phyloP scores from a whole-genome alignment of 2,113 vertebrate genomes.

The Hystrix cristata region DNA sequence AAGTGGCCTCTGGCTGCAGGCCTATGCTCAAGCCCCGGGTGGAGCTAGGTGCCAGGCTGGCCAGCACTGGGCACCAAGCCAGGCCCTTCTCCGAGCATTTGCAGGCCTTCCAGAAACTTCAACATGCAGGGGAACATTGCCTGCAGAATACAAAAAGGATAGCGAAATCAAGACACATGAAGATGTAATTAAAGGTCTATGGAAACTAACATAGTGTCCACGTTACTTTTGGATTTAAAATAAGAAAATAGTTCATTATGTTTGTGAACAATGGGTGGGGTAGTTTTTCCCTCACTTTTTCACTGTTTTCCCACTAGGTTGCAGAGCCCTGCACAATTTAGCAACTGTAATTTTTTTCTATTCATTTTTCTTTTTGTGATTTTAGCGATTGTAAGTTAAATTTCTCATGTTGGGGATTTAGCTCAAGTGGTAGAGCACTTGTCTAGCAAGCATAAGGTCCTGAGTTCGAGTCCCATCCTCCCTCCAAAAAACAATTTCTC shows the following conservation, averaged over 20 bases:
- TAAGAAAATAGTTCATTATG: not conserved
- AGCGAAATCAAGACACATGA: not conserved
- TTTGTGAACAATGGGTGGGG: not conserved
- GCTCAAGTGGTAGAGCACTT: too few species aligned
- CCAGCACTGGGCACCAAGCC: not conserved
- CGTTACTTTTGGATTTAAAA: constrained; percentile 13
- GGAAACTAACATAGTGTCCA: not conserved
- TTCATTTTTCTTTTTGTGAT: not conserved
- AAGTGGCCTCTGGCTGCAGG: not conserved
- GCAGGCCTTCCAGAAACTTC: not conserved
- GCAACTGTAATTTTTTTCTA: not conserved
- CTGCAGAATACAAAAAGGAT: not conserved
- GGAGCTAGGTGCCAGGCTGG: not conserved
- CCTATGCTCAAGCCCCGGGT: not conserved
- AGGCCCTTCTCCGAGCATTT: not conserved
- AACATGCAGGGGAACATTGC: not conserved
- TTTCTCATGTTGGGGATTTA: not conserved
- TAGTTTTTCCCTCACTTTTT: not conserved
- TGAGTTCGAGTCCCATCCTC: too few species aligned
- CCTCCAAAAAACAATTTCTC: not conserved
- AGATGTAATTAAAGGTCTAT: not conserved
- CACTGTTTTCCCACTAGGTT: not conserved
- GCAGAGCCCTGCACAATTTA: not conserved
- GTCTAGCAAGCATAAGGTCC: too few species aligned
- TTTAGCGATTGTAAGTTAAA: not conserved